Conservation (phyloP, 2,888 invertebrate genomes). For the Drosophila putrida region DNA sequence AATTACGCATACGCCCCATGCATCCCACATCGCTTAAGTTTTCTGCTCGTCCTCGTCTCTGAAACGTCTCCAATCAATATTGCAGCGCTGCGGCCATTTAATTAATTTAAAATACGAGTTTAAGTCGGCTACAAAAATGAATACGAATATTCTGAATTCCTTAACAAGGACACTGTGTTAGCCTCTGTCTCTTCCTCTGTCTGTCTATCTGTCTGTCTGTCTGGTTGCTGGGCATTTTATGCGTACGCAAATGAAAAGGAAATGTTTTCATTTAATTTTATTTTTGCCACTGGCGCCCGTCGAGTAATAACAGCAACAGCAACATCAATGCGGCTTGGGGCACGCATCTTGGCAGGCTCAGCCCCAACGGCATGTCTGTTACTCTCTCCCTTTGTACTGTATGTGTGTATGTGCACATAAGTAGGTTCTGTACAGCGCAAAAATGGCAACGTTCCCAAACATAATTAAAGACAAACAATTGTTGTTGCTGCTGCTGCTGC, state of each 20-base stretch:
- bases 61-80: slow-evolving; percentile 68
- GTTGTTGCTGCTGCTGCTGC: slow-evolving; percentile 50
- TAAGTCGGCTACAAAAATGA: slow-evolving; percentile 28
- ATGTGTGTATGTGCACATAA: slow-evolving; percentile 48
- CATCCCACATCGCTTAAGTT: slow-evolving; percentile 1
- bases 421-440: slow-evolving; percentile 64
- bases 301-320: slow-evolving; percentile 68
- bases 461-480: slow-evolving; percentile 81
- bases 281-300: slow-evolving; percentile 75
- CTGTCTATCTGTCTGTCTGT: slow-evolving; percentile 38
- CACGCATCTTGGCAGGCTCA: slow-evolving; percentile 39
- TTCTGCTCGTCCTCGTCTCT: neutral
- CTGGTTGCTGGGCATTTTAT: slow-evolving; percentile 59
- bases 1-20: slow-evolving; percentile 59
- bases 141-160: slow-evolving; percentile 50
- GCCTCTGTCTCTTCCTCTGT: slow-evolving; percentile 3
- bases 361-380: slow-evolving; percentile 18
- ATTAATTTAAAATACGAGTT: slow-evolving; percentile 72
- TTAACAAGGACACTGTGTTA: slow-evolving; percentile 42
- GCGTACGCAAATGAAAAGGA: slow-evolving; percentile 80
- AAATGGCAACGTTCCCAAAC: slow-evolving; percentile 74
- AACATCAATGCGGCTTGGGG: slow-evolving; percentile 26
- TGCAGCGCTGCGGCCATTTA: slow-evolving; percentile 65
- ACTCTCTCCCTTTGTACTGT: neutral
- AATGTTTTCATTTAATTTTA: slow-evolving; percentile 83